Evolutionary conservation across 2,797 vertebrate species (phyloP), one percentile per base, ranked within the genome.

Genomic region (Brachymystax lenok): DNA sequence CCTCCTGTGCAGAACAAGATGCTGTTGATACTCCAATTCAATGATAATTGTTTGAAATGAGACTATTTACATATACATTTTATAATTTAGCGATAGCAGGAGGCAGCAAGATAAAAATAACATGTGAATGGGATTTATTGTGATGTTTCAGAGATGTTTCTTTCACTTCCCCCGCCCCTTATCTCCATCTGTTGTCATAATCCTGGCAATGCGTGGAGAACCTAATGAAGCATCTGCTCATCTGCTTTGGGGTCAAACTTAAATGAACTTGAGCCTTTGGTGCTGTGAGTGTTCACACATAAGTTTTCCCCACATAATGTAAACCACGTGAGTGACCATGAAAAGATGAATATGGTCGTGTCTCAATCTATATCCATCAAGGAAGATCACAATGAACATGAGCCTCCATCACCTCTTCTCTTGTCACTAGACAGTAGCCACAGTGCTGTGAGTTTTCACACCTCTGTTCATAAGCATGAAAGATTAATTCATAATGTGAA

Each of bases 221-320:
- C 73, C 80, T 89, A 92, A 91, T 89, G 86, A 89, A 92, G 87
- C 90, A 89, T 87, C 86, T 90, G 86, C 83, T 86, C 76, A 71
- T 86, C 82, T 82, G 90, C 90, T 88, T 88, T 7, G 12, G 79
- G 90, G 89, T 89, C 82, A 87, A 79, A 84, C 83, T 85, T 86
- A 88, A 89, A 83, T 80, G 86, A 88, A 86, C 89, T 87, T 78
- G 86, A 84, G 84, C 80, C 80, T 46, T 46, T 46, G 10, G 10
- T 46, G 40, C 83, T 79, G 80, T 85, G 82, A 80, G 82, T 87
- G 84, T 78, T 89, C 74, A 59, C 84, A 87, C 87, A 59, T 8
- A 56, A 1, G n/a, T 27, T 27, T 27, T 1, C 61, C 61, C 63
- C 27, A 21, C 63, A 14, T 17, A 30, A 16, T 67, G 16, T 67